Evolutionary conservation across 2,113 vertebrate genomes (phyloP).

Genomic region (Echinops telfairi): DNA sequence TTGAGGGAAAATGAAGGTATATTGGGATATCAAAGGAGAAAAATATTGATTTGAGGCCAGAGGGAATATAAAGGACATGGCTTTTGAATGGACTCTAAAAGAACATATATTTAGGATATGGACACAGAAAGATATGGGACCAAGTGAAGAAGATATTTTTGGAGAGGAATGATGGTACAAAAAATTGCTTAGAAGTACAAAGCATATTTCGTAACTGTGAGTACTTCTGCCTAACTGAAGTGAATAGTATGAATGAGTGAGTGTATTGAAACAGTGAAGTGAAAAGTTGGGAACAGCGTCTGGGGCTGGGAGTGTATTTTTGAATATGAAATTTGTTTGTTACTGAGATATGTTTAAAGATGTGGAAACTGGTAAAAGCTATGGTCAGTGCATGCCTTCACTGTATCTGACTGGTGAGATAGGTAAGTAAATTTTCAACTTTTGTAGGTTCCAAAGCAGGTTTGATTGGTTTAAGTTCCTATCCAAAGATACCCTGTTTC

Average conservation of each 20-base stretch:
- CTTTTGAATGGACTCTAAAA: slow-evolving; percentile 22
- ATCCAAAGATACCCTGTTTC: not conserved
- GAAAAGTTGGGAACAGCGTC: not conserved
- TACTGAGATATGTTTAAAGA: not conserved
- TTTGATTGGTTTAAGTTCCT: not conserved
- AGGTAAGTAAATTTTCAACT: not conserved
- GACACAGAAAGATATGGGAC: not conserved
- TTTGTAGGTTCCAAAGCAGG: not conserved
- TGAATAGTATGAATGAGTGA: not conserved
- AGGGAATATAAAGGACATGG: not conserved
- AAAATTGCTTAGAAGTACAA: not conserved
- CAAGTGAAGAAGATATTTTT: slow-evolving; percentile 1
- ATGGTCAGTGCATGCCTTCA: not conserved
- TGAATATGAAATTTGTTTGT: not conserved
- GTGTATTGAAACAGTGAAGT: not conserved
- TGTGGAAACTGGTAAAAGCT: not conserved
- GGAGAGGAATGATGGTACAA: not conserved
- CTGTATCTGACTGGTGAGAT: not conserved
- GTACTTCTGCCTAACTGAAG: not conserved
- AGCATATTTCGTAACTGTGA: slow-evolving; percentile 10
- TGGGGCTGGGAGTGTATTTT: not conserved
- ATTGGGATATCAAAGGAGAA: not conserved
- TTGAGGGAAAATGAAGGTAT: not conserved
- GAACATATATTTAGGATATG: slow-evolving; percentile 19
- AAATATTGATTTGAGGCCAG: not conserved